These are phyloP conservation scores for Cryptoblepharus egeriae DNA, from an alignment of 2,797 vertebrate genomes.

Conservation along the genomic window DNA sequence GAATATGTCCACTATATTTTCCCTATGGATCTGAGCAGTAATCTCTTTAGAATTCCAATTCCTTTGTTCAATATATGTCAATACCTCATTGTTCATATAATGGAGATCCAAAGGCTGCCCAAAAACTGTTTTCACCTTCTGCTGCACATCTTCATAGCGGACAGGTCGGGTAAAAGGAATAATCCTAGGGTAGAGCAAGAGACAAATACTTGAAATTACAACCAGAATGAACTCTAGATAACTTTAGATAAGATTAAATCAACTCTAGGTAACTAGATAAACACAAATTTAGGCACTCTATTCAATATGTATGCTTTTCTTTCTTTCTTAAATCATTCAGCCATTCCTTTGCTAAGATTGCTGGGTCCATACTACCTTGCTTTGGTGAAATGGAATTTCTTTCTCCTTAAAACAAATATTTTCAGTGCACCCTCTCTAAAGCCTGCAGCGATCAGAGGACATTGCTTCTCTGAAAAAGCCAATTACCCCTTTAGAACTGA, in stretches of 20 bases:
- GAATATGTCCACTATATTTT: rapidly evolving
- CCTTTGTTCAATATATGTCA: not conserved
- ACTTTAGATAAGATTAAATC: too few species aligned
- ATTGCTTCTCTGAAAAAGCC: constrained; percentile 13
- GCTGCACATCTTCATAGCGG: constrained; percentile 92
- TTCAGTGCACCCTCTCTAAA: not conserved
- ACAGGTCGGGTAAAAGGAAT: constrained; percentile 93
- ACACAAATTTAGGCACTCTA: not conserved
- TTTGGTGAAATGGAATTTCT: not conserved
- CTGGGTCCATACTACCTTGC: not conserved
- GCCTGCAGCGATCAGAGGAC: not conserved
- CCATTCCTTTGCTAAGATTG: not conserved
- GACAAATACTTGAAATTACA: not conserved
- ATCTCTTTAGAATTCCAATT: not conserved
- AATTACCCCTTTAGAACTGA: not conserved
- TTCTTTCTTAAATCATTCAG: not conserved
- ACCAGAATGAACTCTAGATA: not conserved
- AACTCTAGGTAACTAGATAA: not conserved
- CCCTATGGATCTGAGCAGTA: not conserved
- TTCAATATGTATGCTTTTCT: not conserved
- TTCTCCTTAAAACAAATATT: not conserved
- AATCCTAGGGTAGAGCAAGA: constrained; percentile 80
- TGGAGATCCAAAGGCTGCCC: constrained; percentile 92
- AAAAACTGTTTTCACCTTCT: constrained; percentile 93
- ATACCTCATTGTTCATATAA: constrained; percentile 98